A percentile compares a stretch with the other conserved stretches of the same genome.
phyloP scores from a whole-genome alignment of 1,140 invertebrate genomes.

The Druon quercuslanigerum region DNA sequence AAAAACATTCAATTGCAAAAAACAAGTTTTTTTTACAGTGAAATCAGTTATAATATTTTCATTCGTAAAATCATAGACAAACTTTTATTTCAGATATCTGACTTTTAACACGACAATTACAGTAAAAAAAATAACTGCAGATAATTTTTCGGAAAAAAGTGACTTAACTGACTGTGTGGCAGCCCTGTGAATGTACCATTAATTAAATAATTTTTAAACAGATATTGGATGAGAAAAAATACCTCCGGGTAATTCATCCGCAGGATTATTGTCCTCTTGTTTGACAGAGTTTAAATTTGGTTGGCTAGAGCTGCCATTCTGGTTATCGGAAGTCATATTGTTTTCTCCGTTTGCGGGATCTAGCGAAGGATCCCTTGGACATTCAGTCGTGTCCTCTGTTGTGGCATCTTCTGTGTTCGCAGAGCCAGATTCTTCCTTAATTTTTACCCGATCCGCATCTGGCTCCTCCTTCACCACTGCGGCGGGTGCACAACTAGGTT shows the following conservation, averaged over 20 bases:
- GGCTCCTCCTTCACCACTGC: slow-evolving; percentile 70
- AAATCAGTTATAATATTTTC: too few species aligned
- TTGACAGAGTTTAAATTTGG: slow-evolving; percentile 66
- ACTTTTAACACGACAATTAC: too few species aligned
- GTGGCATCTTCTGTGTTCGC: slow-evolving; percentile 63
- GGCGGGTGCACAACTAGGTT: slow-evolving; percentile 66
- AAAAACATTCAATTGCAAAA: too few species aligned
- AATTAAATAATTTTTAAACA: not conserved
- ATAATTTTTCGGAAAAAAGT: too few species aligned
- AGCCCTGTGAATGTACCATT: too few species aligned
- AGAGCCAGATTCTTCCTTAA: slow-evolving; percentile 66
- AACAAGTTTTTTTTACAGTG: too few species aligned
- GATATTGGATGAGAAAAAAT: not conserved
- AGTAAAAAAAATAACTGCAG: too few species aligned
- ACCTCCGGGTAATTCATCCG: slow-evolving; percentile 56
- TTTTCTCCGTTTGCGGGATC: slow-evolving; percentile 61
- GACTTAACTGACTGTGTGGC: too few species aligned
- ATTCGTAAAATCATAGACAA: too few species aligned
- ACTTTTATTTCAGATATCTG: too few species aligned
- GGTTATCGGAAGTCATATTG: slow-evolving; percentile 60
- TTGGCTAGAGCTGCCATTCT: slow-evolving; percentile 59
- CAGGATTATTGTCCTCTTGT: slow-evolving; percentile 63
- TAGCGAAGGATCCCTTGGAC: slow-evolving; percentile 59
- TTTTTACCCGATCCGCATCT: slow-evolving; percentile 68
- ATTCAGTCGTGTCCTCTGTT: slow-evolving; percentile 64